Percentiles rank a stretch among this genome's conserved stretches.
Evolutionary conservation across 2,113 vertebrate genomes (phyloP).

Genomic region (Nyctibius bracteatus): DNA sequence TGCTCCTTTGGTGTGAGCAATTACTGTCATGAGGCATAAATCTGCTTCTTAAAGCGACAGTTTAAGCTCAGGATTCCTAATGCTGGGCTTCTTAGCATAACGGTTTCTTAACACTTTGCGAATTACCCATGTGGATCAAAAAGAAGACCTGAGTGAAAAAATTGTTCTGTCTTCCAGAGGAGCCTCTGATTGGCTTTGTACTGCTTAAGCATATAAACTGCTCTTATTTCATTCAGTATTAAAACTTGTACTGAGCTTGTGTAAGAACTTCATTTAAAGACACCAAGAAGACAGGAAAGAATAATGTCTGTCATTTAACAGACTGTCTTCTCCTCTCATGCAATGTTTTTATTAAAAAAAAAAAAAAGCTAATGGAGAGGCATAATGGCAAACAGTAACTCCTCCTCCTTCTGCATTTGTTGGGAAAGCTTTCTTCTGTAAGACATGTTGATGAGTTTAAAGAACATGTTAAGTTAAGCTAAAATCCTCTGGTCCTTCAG

Average conservation of each 20-base stretch:
- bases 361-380: neutral
- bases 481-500: neutral
- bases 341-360: neutral
- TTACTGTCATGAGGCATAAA: constrained; percentile 34
- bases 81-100: constrained; percentile 19
- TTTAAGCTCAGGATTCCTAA: neutral
- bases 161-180: neutral
- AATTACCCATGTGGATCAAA: constrained; percentile 38
- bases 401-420: neutral
- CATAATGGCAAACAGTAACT: neutral
- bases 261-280: neutral
- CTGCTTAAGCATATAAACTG: neutral
- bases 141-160: neutral
- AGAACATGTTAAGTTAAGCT: neutral
- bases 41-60: neutral
- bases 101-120: constrained; percentile 31
- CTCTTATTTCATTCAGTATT: neutral
- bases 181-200: neutral
- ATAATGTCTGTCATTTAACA: neutral
- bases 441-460: neutral
- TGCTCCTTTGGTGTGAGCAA: constrained; percentile 9
- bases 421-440: neutral
- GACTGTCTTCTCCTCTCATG: neutral
- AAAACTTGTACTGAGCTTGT: neutral
- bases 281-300: neutral